phyloP scores from a whole-genome alignment of 1,140 invertebrate species.

The Bicyclus anynana region DNA sequence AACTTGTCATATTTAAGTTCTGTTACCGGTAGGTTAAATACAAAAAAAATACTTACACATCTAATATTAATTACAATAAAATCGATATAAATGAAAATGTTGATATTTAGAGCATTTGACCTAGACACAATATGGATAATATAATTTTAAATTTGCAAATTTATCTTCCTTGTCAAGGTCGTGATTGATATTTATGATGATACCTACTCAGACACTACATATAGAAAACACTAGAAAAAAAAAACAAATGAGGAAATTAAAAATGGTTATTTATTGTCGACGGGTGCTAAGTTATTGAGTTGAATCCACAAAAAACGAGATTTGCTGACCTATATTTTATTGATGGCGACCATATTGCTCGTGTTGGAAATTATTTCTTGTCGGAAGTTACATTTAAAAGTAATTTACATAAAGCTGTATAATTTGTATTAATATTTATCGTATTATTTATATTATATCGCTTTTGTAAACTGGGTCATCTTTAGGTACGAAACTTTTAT shows the following conservation, averaged over 20 bases:
- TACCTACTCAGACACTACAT: not conserved
- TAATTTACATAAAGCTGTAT: not conserved
- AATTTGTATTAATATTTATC: no score
- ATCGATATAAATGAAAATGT: not conserved
- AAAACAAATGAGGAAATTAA: not conserved
- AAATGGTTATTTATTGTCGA: not conserved
- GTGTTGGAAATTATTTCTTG: not conserved
- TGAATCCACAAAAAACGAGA: not conserved
- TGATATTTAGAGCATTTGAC: conserved; percentile 7
- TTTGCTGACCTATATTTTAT: conserved; percentile 5
- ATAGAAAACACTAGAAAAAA: not conserved
- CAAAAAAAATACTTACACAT: no score
- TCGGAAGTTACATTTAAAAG: not conserved
- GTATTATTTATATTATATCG: no score
- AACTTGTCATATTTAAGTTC: no score
- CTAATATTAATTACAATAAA: no score
- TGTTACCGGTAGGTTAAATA: no score
- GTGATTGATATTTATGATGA: conserved; percentile 9
- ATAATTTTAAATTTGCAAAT: conserved; percentile 9
- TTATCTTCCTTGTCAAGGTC: conserved; percentile 4
- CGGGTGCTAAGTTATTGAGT: not conserved
- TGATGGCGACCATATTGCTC: not conserved
- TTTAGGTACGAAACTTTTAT: no score
- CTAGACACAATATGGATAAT: conserved; percentile 2
- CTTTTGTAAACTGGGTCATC: no score